Percentiles rank a stretch among this genome's conserved stretches.
These are phyloP conservation scores for Solenopsis invicta DNA, from an alignment of 1,140 invertebrate genomes.

Conservation along the genomic window DNA sequence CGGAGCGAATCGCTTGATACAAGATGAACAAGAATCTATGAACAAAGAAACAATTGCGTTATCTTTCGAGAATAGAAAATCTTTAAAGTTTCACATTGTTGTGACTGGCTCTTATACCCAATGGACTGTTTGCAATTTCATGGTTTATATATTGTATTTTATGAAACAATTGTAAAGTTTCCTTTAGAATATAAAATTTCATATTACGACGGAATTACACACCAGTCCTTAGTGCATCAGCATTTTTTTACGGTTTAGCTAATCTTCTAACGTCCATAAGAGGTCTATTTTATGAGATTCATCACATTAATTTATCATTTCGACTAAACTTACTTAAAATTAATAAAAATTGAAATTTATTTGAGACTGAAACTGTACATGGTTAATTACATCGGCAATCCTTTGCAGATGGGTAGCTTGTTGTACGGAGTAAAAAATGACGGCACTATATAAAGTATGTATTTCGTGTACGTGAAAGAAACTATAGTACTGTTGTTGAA, in stretches of 20 bases:
- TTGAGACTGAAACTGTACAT: background rate
- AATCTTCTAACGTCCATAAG: background rate
- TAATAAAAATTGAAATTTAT: slow-evolving; percentile 31
- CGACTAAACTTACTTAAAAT: background rate
- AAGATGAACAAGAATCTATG: slow-evolving; percentile 39
- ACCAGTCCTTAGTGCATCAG: background rate
- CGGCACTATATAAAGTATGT: slow-evolving; percentile 44
- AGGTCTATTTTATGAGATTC: background rate
- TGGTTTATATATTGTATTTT: background rate
- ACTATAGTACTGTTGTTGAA: slow-evolving; percentile 52
- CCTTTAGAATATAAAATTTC: background rate
- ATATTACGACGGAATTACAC: background rate
- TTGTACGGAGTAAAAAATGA: slow-evolving; percentile 43
- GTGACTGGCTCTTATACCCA: background rate
- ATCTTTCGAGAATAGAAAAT: background rate
- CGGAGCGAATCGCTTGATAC: background rate
- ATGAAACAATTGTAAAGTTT: background rate
- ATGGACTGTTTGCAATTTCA: background rate
- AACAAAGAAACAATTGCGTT: slow-evolving; percentile 12
- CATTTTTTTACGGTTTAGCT: background rate
- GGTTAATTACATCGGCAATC: slow-evolving; percentile 48
- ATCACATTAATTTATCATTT: background rate
- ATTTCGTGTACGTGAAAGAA: slow-evolving; percentile 39
- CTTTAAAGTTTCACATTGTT: background rate
- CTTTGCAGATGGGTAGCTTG: slow-evolving; percentile 6